These are phyloP conservation scores for Dioctria rufipes DNA, from an alignment of 2,888 invertebrate species.

Conservation along the genomic window DNA sequence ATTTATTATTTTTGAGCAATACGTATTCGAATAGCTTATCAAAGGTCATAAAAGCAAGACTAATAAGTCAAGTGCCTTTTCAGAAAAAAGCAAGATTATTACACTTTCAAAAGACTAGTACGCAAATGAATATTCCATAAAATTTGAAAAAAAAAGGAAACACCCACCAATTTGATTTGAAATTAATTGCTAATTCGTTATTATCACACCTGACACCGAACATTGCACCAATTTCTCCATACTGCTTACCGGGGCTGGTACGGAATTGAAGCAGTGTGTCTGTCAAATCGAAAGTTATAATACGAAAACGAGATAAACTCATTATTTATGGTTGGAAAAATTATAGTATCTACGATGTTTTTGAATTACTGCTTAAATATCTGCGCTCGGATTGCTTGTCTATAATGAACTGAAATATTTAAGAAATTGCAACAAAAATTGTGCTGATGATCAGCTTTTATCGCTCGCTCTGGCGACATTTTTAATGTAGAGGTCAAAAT, in stretches of 20 bases:
- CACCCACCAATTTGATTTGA: constrained; percentile 76
- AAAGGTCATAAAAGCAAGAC: constrained; percentile 14
- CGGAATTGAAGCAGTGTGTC: constrained; percentile 85
- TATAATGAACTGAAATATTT: too few species aligned
- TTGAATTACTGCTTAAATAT: not conserved
- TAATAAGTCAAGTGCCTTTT: not conserved
- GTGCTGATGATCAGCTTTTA: too few species aligned
- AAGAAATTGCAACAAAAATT: too few species aligned
- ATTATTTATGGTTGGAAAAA: constrained; percentile 59
- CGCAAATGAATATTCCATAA: not conserved
- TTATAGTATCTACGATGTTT: not conserved
- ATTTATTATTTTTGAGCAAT: too few species aligned
- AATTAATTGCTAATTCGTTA: constrained; percentile 75
- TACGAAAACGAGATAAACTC: constrained; percentile 68
- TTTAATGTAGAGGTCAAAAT: too few species aligned
- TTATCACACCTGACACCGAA: constrained; percentile 79
- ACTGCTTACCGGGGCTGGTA: constrained; percentile 81
- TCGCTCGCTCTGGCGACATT: too few species aligned
- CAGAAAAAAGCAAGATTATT: not conserved
- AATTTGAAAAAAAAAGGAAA: constrained; percentile 9
- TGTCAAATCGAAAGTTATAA: constrained; percentile 91
- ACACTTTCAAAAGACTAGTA: not conserved
- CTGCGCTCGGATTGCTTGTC: too few species aligned
- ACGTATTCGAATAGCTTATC: not conserved
- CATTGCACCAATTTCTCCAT: constrained; percentile 79